phyloP scores from a whole-genome alignment of 2,888 invertebrate genomes.

The Plusia festucae region DNA sequence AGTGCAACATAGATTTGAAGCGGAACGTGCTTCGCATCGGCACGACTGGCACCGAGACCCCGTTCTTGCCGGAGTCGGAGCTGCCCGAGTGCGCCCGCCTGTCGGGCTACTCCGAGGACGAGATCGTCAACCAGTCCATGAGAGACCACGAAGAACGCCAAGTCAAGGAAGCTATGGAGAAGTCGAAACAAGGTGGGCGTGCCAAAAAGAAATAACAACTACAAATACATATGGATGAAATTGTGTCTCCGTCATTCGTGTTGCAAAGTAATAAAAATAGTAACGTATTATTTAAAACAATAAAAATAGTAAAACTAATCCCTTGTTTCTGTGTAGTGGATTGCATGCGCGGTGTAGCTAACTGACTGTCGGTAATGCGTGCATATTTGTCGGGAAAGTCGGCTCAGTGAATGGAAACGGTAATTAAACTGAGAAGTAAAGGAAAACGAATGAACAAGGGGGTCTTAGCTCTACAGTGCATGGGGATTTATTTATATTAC shows the following conservation, averaged over 20 bases:
- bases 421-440: constrained; percentile 35
- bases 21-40: constrained; percentile 96
- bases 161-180: constrained; percentile 92
- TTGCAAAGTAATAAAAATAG: constrained; percentile 60
- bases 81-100: constrained; percentile 94
- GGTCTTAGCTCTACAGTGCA: constrained; percentile 27
- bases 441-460: constrained; percentile 35
- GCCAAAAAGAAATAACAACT: constrained; percentile 74
- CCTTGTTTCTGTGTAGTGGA: constrained; percentile 59
- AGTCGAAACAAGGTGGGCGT: constrained; percentile 90
- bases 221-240: constrained; percentile 39
- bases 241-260: constrained; percentile 51
- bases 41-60: constrained; percentile 97
- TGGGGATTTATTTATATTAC: constrained; percentile 23
- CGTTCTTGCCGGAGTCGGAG: constrained; percentile 94
- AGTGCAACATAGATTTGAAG: constrained; percentile 98
- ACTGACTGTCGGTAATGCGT: constrained; percentile 44
- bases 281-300: constrained; percentile 63
- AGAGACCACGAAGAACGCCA: constrained; percentile 91
- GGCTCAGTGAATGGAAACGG: constrained; percentile 55
- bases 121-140: constrained; percentile 82
- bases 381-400: constrained; percentile 60
- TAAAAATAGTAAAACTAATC: constrained; percentile 73
- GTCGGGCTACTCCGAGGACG: constrained; percentile 91
- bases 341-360: constrained; percentile 52